Evolutionary conservation across 2,113 vertebrate species (phyloP), one percentile per base, ranked within the genome.

Genomic region (Poecile atricapillus): DNA sequence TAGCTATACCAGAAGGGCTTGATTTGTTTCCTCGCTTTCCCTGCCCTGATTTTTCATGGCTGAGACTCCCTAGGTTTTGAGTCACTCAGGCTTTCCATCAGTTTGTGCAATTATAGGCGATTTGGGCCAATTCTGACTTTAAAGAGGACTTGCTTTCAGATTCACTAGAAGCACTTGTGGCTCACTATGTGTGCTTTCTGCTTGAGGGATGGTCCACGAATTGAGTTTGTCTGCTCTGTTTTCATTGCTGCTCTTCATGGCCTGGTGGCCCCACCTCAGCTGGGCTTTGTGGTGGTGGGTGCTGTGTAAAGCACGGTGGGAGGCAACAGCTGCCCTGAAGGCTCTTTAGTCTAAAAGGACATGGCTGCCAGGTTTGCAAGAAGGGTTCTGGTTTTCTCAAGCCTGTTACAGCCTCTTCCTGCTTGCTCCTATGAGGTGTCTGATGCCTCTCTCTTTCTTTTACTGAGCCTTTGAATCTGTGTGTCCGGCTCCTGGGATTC

Each of bases 381-480:
- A 39, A 27, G 20, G 28, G 9, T 63, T 75, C 39, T 68, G 39
- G 2, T 75, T 88, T 82, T 78, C 39, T 68, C 35, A 68, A 15
- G 2, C 33, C 56, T 75, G 22, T 55, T 78, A 67, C 21, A 82
- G 14, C 19, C 23, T 85, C 47, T 63, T 81, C 53, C 35, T 83
- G 16, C 18, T 82, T 0, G 0, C 5, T 85, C 9, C 52, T 59
- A 3, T 19, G 23, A 59, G 47, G 7, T 21, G 19, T 4, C 15
- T n/a, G 17, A 39, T 83, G 27, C 13, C 49, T 60, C 84, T 63
- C 5, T 77, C n/a, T 63, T 53, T 68, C 68, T 75, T 87, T 70
- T 59, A 43, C 16, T 64, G 23, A 87, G 23, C 39, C 35, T 16
- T 33, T 64, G 44, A 76, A 33, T 71, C 35, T 44, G 24, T 52